These are phyloP conservation scores for Denticeps clupeoides DNA, from an alignment of 2,797 vertebrate species.

Conservation along the genomic window DNA sequence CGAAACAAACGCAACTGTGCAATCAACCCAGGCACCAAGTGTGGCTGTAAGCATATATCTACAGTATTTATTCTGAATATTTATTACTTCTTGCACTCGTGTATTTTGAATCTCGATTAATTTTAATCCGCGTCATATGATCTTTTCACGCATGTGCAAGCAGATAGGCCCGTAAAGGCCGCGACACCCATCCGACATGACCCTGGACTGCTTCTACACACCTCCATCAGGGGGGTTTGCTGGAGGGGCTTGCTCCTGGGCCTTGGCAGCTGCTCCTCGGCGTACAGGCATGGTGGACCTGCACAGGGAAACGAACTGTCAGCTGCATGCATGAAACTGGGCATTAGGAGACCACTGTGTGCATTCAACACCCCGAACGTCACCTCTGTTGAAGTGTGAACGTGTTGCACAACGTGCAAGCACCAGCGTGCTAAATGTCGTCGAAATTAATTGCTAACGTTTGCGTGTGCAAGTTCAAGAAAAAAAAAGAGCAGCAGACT, in stretches of 20 bases:
- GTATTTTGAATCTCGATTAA: too few relatives aligned
- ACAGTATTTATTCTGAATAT: too few relatives aligned
- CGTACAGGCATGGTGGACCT: slow-evolving; percentile 82
- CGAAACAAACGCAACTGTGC: neutral
- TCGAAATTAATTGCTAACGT: too few relatives aligned
- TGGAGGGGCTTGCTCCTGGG: slow-evolving; percentile 72
- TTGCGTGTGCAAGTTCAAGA: too few relatives aligned
- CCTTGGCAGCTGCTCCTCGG: slow-evolving; percentile 70
- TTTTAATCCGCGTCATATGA: too few relatives aligned
- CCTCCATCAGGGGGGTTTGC: slow-evolving; percentile 72
- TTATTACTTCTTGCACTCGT: too few relatives aligned
- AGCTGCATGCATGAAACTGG: neutral
- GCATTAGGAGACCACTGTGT: neutral
- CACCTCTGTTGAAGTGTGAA: neutral
- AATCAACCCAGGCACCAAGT: too few relatives aligned
- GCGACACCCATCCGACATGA: neutral
- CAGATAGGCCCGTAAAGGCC: neutral
- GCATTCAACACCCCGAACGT: too few relatives aligned
- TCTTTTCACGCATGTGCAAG: too few relatives aligned
- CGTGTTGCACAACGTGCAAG: neutral
- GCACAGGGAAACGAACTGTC: slow-evolving; percentile 3
- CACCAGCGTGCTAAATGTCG: too few relatives aligned
- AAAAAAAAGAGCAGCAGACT: too few relatives aligned
- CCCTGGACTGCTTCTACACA: slow-evolving; percentile 52
- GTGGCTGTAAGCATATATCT: too few relatives aligned